Percentiles rank a stretch among this genome's conserved stretches.
Conservation (phyloP, 2,888 invertebrate genomes). For the Agrochola circellaris region DNA sequence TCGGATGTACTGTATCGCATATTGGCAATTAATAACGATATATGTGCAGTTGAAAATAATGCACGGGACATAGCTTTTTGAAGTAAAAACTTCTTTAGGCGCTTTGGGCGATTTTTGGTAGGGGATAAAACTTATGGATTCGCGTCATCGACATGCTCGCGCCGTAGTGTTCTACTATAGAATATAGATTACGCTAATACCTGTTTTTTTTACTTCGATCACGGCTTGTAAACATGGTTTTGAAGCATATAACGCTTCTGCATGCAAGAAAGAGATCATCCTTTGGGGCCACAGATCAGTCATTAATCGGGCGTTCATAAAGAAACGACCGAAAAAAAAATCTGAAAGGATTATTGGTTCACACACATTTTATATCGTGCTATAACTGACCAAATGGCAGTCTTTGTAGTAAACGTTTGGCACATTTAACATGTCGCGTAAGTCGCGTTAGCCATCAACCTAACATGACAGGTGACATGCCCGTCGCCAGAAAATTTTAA, state of each 20-base stretch:
- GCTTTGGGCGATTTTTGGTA: too few species aligned
- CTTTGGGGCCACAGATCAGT: neutral
- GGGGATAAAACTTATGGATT: too few species aligned
- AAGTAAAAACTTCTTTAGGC: too few species aligned
- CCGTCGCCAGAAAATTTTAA: conserved; percentile 25
- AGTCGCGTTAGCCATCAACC: conserved; percentile 26
- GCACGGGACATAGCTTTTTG: neutral
- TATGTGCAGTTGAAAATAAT: neutral
- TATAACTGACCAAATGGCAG: conserved; percentile 3
- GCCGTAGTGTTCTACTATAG: too few species aligned
- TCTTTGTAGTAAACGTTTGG: conserved; percentile 34
- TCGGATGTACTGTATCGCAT: neutral
- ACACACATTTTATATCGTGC: neutral
- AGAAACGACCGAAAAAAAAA: neutral
- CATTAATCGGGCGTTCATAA: neutral
- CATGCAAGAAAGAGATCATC: conserved; percentile 12
- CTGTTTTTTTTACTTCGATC: neutral
- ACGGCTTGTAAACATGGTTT: neutral
- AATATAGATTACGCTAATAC: too few species aligned
- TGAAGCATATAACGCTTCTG: neutral
- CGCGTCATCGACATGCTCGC: too few species aligned
- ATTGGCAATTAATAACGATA: conserved; percentile 18
- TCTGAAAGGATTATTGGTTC: neutral
- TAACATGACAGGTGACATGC: conserved; percentile 25
- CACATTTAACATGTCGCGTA: conserved; percentile 24